Base-by-base conservation (phyloP, 2,888 invertebrate genomes). In the Parthenolecanium corni region DNA sequence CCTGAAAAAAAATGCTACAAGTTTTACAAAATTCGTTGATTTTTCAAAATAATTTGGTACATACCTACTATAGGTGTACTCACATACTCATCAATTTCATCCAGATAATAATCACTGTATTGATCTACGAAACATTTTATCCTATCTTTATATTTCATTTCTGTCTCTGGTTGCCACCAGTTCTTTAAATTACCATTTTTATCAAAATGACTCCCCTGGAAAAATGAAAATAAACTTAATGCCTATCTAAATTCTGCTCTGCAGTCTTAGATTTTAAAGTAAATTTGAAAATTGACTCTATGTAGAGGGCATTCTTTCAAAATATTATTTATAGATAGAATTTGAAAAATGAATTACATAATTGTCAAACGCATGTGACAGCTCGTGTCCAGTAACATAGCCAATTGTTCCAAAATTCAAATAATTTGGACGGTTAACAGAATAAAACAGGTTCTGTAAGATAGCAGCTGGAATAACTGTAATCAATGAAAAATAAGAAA, bases 291-390 rank as follows among this genome's bases (percentile, higher is more conserved):
- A n/a, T n/a, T n/a, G n/a, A n/a, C n/a, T n/a, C n/a, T n/a, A n/a
- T n/a, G n/a, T n/a, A n/a, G n/a, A n/a, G n/a, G n/a, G n/a, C n/a
- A n/a, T n/a, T n/a, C n/a, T n/a, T n/a, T n/a, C n/a, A n/a, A n/a
- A n/a, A n/a, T n/a, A n/a, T n/a, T n/a, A n/a, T n/a, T n/a, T n/a
- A n/a, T n/a, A n/a, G n/a, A n/a, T n/a, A n/a, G n/a, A n/a, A n/a
- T n/a, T n/a, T n/a, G n/a, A n/a, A n/a, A n/a, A n/a, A n/a, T n/a
- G n/a, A 31, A 20, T 38, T 36, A 58, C 58, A 21, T 49, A 47
- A n/a, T 47, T 47, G 16, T 58, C 58, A 25, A 58, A 58, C 2
- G 58, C 58, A 38, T 58, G 58, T 16, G 58, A 49, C 31, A 58
- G 31, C 36, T 58, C 58, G 40, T 58, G 58, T 6, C 58, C 49